Base-by-base conservation (phyloP, 2,113 vertebrate genomes). In the Podarcis cretensis region DNA sequence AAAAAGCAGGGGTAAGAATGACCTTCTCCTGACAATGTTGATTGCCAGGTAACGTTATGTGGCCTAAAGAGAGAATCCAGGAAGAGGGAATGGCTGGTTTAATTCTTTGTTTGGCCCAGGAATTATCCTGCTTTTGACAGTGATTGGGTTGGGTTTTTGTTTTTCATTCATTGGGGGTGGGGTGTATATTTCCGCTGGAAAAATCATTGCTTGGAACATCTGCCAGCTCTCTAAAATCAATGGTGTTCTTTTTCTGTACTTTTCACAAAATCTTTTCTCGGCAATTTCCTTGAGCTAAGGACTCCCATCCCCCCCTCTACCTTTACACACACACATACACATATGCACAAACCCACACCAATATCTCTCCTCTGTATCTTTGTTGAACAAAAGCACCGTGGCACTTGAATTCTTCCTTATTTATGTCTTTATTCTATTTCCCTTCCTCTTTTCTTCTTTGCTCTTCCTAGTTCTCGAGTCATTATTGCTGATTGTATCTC, bases 181-280 rank as follows among this genome's bases (percentile, higher is more conserved):
- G 30, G 43, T 57, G 18, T 43, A 43, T 82, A n/a, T 65, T 82
- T 78, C 32, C 23, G 32, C 73, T 69, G 2, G 8, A 79, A 32
- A 84, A 84, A 84, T 77, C 40, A 9, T 69, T 76, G 74, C 63
- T 54, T 78, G 74, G 40, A 54, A 89, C 63, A 57, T 69, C 81
- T 78, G 87, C 73, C 81, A 77, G 74, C 87, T 78, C 63, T 83
- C 77, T 77, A 78, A 78, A 54, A 78, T 84, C 40, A 57, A 54
- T 69, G 25, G 8, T 12, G 23, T 82, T 66, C 32, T 20, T 83
- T 54, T 54, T 73, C 83, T 84, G 63, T 40, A 68, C n/a, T 32
- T 84, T 84, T 78, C 87, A 84, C n/a, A 20, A 68, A 78, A 32
- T 10, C 14, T 66, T 54, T 81, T 81, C 32, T 71, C 30, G 16